Percentiles rank a stretch among this genome's conserved stretches.
These are phyloP conservation scores for Osmerus eperlanus DNA, from an alignment of 2,113 vertebrate genomes.

Conservation along the genomic window DNA sequence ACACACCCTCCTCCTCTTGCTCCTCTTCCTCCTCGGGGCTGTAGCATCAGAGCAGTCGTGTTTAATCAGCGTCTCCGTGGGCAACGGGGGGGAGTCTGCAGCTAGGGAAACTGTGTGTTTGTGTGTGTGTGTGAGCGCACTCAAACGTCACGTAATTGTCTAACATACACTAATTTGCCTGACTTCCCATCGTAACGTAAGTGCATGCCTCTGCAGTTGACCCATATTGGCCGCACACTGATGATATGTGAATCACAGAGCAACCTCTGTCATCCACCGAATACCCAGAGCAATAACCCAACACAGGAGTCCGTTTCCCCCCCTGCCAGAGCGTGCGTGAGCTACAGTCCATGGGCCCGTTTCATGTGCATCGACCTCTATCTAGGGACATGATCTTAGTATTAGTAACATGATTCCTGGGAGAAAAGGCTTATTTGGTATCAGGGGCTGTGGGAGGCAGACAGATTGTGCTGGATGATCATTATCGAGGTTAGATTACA, in stretches of 20 bases:
- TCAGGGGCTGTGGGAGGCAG: constrained; percentile 19
- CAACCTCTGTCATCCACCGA: constrained; percentile 42
- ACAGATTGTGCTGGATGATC: background rate
- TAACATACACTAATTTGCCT: constrained; percentile 63
- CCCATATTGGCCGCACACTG: constrained; percentile 44
- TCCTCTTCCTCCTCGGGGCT: constrained; percentile 54
- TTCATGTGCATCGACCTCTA: too few relatives aligned
- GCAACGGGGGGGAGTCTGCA: constrained; percentile 48
- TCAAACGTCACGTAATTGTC: constrained; percentile 65
- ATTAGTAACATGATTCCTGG: too few relatives aligned
- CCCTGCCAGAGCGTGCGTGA: too few relatives aligned
- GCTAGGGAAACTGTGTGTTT: constrained; percentile 20
- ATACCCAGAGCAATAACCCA: too few relatives aligned
- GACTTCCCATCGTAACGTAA: constrained; percentile 44
- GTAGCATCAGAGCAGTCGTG: constrained; percentile 62
- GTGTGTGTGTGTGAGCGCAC: constrained; percentile 44
- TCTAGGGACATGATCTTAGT: too few relatives aligned
- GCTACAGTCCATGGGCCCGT: too few relatives aligned
- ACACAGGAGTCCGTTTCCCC: too few relatives aligned
- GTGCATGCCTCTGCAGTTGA: constrained; percentile 41
- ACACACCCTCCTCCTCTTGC: constrained; percentile 17
- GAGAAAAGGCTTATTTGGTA: too few relatives aligned
- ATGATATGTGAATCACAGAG: constrained; percentile 42
- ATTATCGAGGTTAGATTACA: background rate
- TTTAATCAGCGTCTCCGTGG: constrained; percentile 66